These are phyloP conservation scores for Siniperca obscura DNA, from an alignment of 2,797 vertebrate genomes.

Conservation along the genomic window DNA sequence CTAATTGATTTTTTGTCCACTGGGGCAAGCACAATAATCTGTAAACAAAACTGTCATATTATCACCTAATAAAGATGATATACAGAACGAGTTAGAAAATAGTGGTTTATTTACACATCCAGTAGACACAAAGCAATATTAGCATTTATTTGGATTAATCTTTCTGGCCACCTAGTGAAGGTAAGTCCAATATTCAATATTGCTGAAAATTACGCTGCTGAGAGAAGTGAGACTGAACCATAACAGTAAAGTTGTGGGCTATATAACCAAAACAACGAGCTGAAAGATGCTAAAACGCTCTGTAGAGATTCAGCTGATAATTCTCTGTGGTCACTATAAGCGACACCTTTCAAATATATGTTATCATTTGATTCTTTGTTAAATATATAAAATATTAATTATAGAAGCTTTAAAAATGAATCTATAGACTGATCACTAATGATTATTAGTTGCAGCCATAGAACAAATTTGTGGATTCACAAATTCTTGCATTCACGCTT, in stretches of 20 bases:
- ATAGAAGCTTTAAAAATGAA: neutral
- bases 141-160: neutral
- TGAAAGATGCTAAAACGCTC: neutral
- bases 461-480: slow-evolving; percentile 16
- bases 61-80: too few relatives aligned
- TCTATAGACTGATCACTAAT: neutral
- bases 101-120: neutral
- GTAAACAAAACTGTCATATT: too few relatives aligned
- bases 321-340: neutral
- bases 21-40: too few relatives aligned
- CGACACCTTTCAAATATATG: neutral
- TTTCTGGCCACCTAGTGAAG: too few relatives aligned
- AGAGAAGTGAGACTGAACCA: neutral
- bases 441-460: neutral
- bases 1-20: too few relatives aligned
- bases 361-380: neutral
- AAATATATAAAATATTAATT: neutral
- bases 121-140: neutral
- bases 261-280: neutral
- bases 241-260: neutral
- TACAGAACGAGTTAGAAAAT: neutral
- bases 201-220: neutral
- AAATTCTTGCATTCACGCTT: slow-evolving; percentile 3
- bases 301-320: neutral
- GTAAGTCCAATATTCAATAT: too few relatives aligned